Evolutionary conservation across 1,140 invertebrate genomes (phyloP), one percentile per base, ranked within the genome.

Genomic region (Dolichoris vasculosae): DNA sequence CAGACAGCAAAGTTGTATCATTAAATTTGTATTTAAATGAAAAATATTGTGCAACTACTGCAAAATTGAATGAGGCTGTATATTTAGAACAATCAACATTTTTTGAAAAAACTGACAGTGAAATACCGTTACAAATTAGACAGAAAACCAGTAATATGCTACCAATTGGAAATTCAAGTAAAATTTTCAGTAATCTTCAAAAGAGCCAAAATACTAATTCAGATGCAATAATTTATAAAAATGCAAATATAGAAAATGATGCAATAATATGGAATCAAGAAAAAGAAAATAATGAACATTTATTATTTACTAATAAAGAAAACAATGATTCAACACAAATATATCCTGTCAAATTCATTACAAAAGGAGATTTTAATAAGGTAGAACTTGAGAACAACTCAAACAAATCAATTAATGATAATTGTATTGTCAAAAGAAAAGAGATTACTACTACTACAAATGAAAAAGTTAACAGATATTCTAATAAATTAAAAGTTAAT

Each of bases 1-100:
- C 94, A 71, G 93, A 94, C 13, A 94, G 94, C 88, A 94, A 94
- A 83, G 93, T 91, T 48, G 92, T 94, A 2, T 94, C 94, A 17
- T 87, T 94, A 86, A 94, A 95, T 86, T 94, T 94, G 0, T 89
- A 93, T 88, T 89, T 94, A 30, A 94, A 94, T 79, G 90, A 93
- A 46, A 93, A 93, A 79, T 88, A 89, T 0, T 91, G 93, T 51
- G 8, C 11, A 6, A 91, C 88, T 0, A 88, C 90, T 15, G 89
- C 88, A 13, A 89, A 87, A 0, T 84, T 90, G 11, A 85, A 90
- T 0, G 90, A 92, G 23, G 82, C 87, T 40, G 35, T n/a, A 1
- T 90, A 92, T 23, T 87, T 88, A 7, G 91, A 92, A 64, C 92
- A 90, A 8, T 90, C 92, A 11, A 91, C 89, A 11, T 91, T 92